Evolutionary conservation across 2,797 vertebrate genomes (phyloP), one percentile per base, ranked within the genome.

Genomic region (Bufotes viridis): DNA sequence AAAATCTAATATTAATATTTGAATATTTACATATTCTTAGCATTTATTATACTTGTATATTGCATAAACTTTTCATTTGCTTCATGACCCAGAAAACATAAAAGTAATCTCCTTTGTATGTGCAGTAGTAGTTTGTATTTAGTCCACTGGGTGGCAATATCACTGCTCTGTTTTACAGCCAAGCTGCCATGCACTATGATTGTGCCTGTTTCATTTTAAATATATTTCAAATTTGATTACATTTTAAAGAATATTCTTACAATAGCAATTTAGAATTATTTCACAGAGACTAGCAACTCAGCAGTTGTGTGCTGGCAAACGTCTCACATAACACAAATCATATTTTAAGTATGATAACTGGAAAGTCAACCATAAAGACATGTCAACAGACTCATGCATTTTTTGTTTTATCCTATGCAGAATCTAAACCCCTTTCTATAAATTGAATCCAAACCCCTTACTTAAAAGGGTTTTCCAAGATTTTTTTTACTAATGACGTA

Each of bases 91-190:
- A 18, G 53, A 24, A 58, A 58, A 26, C 20, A 79, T 24, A 65
- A 51, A 49, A 51, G 8, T 42, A 7, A 49, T 67, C 24, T 51
- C 20, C 22, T 15, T 51, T 6, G 7, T 51, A 15, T n/a, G 26
- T 17, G 53, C 1, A 49, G 11, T 60, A 3, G 29, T 24, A 76
- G 60, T 63, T 63, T 76, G 20, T 49, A 5, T 24, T 85, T 76
- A 63, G 22, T 60, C 79, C 86, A 87, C 79, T 65, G 81, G 86
- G 79, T 87, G 86, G 86, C 58, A 74, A 65, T 58, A 82, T 87
- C 70, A 82, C 22, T 75, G 74, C 61, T 61, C 42, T 26, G 12
- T 78, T 72, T 85, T 51, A 8, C n/a, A 18, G 18, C 12, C 57
- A 49, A 10, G n/a, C 12, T 51, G 42, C 29, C 13, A 58, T 42